Base-by-base conservation (phyloP, 2,888 invertebrate species). In the Macaria notata region DNA sequence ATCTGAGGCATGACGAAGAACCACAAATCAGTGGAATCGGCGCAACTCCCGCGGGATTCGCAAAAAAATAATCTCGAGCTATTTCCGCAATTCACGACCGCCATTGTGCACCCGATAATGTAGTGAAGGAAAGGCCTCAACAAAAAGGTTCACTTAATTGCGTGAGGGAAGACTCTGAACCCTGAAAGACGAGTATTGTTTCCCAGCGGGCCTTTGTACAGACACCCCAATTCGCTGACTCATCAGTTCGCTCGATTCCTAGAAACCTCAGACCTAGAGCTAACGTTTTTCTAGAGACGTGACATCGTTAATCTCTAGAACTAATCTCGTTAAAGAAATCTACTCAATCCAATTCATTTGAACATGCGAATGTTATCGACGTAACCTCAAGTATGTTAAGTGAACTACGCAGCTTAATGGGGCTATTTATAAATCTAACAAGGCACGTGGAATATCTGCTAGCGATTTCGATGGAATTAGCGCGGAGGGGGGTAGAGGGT, bases 91-190 rank as follows among this genome's bases (percentile, higher is more conserved):
- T 83, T 91, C 90, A 91, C 85, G 78, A 77, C 78, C 69, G 76
- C 83, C 83, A 86, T 91, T 91, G 90, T 90, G 81, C 79, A 71
- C 78, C 72, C 78, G 80, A 86, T 89, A 89, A 90, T 88, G 83
- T 84, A 88, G 85, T 86, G 78, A 81, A 76, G 80, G 77, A 81
- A 82, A 83, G 70, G 73, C 69, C 69, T 73, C 75, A 82, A 84
- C 88, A 88, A 86, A 91, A 89, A 91, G 86, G 81, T 78, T 82
- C 85, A 83, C 85, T 87, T 89, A 91, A 91, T 91, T 89, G 89
- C 84, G 72, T 76, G 75, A 72, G 83, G 88, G 86, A 82, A 83
- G 82, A 79, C 78, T 75, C 72, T 84, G 87, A 86, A 79, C 78
- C 74, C 72, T 84, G 87, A 86, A 86, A 85, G 84, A 79, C 77